Base-by-base conservation (phyloP, 2,113 vertebrate genomes). In the Lycocorax pyrrhopterus region DNA sequence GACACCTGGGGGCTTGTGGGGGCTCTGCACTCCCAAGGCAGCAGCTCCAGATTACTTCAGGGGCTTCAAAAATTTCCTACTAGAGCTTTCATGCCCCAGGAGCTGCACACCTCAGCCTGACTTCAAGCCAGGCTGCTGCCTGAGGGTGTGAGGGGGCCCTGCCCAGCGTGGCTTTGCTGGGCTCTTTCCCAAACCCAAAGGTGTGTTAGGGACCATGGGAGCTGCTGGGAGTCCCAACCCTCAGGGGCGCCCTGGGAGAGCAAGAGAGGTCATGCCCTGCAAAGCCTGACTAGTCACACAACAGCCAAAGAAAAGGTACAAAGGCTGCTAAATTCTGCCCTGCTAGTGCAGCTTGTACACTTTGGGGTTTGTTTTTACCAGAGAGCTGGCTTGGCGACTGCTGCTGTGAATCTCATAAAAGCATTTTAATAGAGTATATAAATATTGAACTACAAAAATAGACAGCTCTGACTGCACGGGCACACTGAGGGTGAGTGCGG, bases 371-470 rank as follows among this genome's bases (percentile, higher is more conserved):
- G 5, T 23, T 78, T 80, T 78, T n/a, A 69, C 76, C 59, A 30
- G 68, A 90, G n/a, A 79, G 75, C 90, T 92, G 86, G 43, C 83
- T 81, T 84, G 69, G 80, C 19, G 20, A 64, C 73, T 47, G 86
- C 18, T 74, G 74, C 91, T 51, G 39, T 69, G 80, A 97, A 77
- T 55, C 89, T 94, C 64, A 3, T 90, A 90, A 90, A 92, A 96
- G 94, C 91, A 47, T 89, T 95, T 96, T 66, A 86, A 93, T 95
- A 83, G 43, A 69, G 76, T 73, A 84, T 93, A 96, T 81, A 96
- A 96, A 95, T 90, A 87, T 43, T 63, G 68, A 94, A 74, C 95
- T 96, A 95, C 93, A 97, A 97, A 97, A 97, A 97, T 94, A 96
- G 94, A 95, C 76, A 76, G 86, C 80, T 96, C 93, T 95, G 92